Percentiles rank a stretch among this genome's conserved stretches.
phyloP scores from a whole-genome alignment of 2,888 invertebrate genomes.

The Pecten maximus region DNA sequence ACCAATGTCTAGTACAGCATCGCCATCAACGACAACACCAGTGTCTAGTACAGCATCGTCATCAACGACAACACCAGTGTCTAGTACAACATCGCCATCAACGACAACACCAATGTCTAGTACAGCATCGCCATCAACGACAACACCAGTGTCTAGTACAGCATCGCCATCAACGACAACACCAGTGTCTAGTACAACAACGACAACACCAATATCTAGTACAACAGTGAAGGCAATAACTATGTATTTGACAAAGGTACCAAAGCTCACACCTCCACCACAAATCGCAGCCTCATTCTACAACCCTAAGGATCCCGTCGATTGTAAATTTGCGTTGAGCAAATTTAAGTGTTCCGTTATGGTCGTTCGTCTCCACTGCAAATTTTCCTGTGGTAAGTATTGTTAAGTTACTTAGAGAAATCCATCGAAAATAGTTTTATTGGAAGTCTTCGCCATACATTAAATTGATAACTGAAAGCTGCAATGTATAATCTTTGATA shows the following conservation, averaged over 20 bases:
- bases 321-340: conserved; percentile 49
- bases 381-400: conserved; percentile 51
- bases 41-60: too few relatives aligned
- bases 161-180: not conserved
- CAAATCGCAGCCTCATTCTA: conserved; percentile 49
- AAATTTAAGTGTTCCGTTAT: conserved; percentile 37
- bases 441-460: too few relatives aligned
- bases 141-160: not conserved
- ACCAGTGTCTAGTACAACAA: not conserved
- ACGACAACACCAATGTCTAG: not conserved
- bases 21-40: too few relatives aligned
- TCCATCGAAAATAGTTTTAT: too few relatives aligned
- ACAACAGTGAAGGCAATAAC: not conserved
- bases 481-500: too few relatives aligned
- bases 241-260: conserved; percentile 34
- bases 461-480: too few relatives aligned
- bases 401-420: too few relatives aligned
- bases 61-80: too few relatives aligned
- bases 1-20: too few relatives aligned
- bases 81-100: too few relatives aligned
- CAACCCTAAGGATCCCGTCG: conserved; percentile 45
- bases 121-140: not conserved
- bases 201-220: not conserved
- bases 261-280: conserved; percentile 36
- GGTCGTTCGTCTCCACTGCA: conserved; percentile 48